phyloP scores from a whole-genome alignment of 2,888 invertebrate genomes.

The Mimachlamys varia region DNA sequence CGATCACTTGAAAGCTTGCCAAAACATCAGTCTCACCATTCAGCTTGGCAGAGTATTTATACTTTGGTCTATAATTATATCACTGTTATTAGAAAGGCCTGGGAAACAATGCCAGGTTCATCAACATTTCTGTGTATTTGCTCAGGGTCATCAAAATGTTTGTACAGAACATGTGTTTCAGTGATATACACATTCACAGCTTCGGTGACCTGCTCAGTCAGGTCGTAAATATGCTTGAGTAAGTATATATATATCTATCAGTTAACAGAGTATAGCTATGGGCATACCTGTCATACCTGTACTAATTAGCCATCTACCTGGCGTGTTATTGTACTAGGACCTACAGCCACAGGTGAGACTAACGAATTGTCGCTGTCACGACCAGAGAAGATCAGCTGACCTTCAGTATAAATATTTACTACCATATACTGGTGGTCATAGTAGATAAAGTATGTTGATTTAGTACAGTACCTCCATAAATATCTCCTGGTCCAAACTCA shows the following conservation, averaged over 20 bases:
- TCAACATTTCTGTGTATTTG: not conserved
- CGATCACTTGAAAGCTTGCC: not conserved
- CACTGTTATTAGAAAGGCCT: not conserved
- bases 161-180: not conserved
- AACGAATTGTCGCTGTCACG: not conserved
- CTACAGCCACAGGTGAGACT: not conserved
- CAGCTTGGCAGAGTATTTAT: not conserved
- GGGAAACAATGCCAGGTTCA: not conserved
- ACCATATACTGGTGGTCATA: not conserved
- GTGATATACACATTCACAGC: constrained; percentile 27
- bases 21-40: not conserved
- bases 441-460: not conserved
- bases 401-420: constrained; percentile 9
- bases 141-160: not conserved
- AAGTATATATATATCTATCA: constrained; percentile 4
- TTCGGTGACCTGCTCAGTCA: constrained; percentile 5
- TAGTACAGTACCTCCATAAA: no score
- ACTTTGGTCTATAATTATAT: constrained; percentile 8
- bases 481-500: no score
- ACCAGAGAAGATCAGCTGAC: not conserved
- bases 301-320: constrained; percentile 32
- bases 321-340: not conserved
- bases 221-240: constrained; percentile 34
- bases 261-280: not conserved
- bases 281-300: constrained; percentile 25